phyloP scores from a whole-genome alignment of 2,888 invertebrate genomes.

The Zygaena filipendulae region DNA sequence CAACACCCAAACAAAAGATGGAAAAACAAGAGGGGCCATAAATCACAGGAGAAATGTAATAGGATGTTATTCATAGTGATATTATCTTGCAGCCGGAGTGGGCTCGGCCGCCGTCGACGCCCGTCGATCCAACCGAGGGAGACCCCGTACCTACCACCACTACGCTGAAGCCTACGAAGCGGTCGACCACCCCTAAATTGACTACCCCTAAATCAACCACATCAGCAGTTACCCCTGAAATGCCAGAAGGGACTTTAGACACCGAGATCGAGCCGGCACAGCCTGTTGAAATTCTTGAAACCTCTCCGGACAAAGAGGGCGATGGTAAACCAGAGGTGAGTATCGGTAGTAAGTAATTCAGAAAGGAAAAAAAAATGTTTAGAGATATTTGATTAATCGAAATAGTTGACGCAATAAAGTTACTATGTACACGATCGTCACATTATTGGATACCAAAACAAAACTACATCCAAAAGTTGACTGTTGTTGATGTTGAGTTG shows the following conservation, averaged over 20 bases:
- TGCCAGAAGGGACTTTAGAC: conserved; percentile 20
- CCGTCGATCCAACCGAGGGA: conserved; percentile 62
- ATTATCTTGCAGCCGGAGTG: conserved; percentile 77
- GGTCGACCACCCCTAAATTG: conserved; percentile 17
- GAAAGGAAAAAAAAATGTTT: not conserved
- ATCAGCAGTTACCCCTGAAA: conserved; percentile 4
- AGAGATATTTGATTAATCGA: not conserved
- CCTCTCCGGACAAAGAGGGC: not conserved
- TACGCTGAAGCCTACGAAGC: conserved; percentile 13
- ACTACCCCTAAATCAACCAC: conserved; percentile 25
- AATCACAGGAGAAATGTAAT: too few relatives aligned
- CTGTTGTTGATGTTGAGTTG: too few relatives aligned
- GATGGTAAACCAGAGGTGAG: not conserved
- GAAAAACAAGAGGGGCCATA: too few relatives aligned
- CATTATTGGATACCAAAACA: too few relatives aligned
- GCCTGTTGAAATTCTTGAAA: too few relatives aligned
- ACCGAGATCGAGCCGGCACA: conserved; percentile 6
- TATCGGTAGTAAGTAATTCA: conserved; percentile 7
- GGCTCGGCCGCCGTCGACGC: conserved; percentile 82
- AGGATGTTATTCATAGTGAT: too few relatives aligned
- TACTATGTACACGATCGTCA: too few relatives aligned
- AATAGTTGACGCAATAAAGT: conserved; percentile 2
- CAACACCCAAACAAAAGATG: too few relatives aligned
- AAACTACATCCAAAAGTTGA: too few relatives aligned
- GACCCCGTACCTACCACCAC: conserved; percentile 32